Conservation (phyloP, 2,797 vertebrate genomes). For the Crocodylus rhombifer region DNA sequence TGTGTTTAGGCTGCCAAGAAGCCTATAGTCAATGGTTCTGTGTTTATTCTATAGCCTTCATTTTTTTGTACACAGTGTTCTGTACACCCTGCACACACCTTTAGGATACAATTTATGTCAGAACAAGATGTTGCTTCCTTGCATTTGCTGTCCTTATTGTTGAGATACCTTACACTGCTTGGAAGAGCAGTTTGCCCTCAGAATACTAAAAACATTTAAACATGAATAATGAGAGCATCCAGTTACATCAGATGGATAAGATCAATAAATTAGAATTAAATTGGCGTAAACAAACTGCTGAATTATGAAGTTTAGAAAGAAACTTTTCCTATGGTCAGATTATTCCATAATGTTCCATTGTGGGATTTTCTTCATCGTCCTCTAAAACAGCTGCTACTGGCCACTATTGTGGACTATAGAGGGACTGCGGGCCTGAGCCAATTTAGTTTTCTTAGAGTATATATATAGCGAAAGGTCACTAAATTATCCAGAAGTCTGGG, state of each 20-base stretch:
- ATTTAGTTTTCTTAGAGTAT: fast-evolving
- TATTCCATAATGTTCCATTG: background rate
- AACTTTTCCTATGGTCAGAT: background rate
- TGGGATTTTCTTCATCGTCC: fast-evolving
- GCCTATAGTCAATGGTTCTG: background rate
- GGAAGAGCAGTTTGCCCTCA: background rate
- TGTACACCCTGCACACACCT: background rate
- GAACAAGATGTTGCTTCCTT: background rate
- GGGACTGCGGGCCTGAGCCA: fast-evolving
- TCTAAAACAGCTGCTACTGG: fast-evolving
- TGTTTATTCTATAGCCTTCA: background rate
- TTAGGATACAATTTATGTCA: background rate
- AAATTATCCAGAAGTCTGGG: background rate
- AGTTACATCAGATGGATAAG: fast-evolving
- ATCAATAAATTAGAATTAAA: background rate
- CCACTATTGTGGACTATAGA: background rate
- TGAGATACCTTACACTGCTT: background rate
- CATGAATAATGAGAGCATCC: background rate
- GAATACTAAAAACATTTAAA: background rate
- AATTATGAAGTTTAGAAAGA: fast-evolving
- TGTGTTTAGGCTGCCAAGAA: background rate
- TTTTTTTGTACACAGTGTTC: background rate
- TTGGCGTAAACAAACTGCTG: background rate
- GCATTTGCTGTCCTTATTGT: background rate
- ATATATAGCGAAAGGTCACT: background rate